Conservation (phyloP, 2,888 invertebrate species). For the Anaspis maculata region DNA sequence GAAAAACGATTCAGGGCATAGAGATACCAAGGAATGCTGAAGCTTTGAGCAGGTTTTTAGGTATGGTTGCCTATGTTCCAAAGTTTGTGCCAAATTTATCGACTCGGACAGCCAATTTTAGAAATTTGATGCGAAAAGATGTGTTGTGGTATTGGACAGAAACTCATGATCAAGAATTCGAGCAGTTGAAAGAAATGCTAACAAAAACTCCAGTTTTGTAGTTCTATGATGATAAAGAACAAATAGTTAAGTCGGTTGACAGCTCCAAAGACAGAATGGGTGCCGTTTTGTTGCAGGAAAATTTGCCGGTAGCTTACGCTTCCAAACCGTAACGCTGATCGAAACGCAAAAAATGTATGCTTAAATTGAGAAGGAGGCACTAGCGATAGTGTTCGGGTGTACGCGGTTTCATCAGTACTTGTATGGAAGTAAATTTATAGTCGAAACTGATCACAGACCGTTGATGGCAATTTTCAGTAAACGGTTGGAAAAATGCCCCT, state of each 20-base stretch:
- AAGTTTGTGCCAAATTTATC: conserved; percentile 10
- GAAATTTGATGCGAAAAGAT: conserved; percentile 5
- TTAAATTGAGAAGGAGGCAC: conserved; percentile 24
- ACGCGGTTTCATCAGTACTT: conserved; percentile 20
- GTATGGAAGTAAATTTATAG: conserved; percentile 15
- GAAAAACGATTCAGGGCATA: conserved; percentile 8
- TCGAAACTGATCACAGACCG: conserved; percentile 25
- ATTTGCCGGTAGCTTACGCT: conserved; percentile 21
- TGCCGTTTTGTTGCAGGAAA: conserved; percentile 22
- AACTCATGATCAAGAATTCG: conserved; percentile 4
- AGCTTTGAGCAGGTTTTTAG: conserved; percentile 8
- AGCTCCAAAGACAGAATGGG: conserved; percentile 14
- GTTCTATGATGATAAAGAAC: conserved; percentile 4
- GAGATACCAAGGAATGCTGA: conserved; percentile 4
- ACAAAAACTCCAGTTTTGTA: conserved; percentile 3
- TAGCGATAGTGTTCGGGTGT: conserved; percentile 20
- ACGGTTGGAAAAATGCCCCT: conserved; percentile 7
- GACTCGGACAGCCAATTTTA: conserved; percentile 3
- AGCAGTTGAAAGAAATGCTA: conserved; percentile 4
- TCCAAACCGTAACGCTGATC: conserved; percentile 20
- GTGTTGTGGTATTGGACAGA: conserved; percentile 4
- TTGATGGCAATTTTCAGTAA: conserved; percentile 21
- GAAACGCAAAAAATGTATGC: conserved; percentile 18
- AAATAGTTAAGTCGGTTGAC: conserved; percentile 16
- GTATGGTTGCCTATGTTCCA: conserved; percentile 7